A percentile compares a stretch with the other conserved stretches of the same genome.
These are phyloP conservation scores for Atrina japonica DNA, from an alignment of 2,888 invertebrate genomes.

Conservation along the genomic window DNA sequence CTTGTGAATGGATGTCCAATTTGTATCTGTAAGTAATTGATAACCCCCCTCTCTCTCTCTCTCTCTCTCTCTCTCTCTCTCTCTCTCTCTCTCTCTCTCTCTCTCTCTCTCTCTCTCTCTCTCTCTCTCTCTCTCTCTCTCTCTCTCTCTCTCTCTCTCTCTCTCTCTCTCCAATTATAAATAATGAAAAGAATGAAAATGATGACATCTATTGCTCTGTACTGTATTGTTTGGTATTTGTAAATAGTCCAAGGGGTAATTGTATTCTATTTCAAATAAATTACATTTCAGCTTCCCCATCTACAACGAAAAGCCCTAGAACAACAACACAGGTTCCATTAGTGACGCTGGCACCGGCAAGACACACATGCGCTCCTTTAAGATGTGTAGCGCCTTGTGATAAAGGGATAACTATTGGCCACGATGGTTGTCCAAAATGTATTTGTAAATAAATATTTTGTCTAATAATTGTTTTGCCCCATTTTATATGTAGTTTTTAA, in stretches of 20 bases:
- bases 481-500: too few species aligned
- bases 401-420: conserved; percentile 21
- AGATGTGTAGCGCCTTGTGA: conserved; percentile 33
- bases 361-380: conserved; percentile 22
- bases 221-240: too few species aligned
- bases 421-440: conserved; percentile 20
- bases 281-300: too few species aligned
- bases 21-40: background rate
- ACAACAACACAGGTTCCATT: conserved; percentile 2
- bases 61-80: background rate
- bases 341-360: background rate
- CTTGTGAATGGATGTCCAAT: conserved; percentile 15
- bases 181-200: background rate
- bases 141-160: conserved; percentile 8
- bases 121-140: background rate
- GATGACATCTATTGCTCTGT: too few species aligned
- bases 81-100: conserved; percentile 1
- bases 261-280: too few species aligned
- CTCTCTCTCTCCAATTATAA: too few species aligned
- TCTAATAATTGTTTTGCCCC: too few species aligned
- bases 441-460: conserved; percentile 31
- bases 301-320: background rate
- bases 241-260: too few species aligned
- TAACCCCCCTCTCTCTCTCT: background rate
- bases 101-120: background rate